These are phyloP conservation scores for Euplexia lucipara DNA, from an alignment of 2,888 invertebrate genomes.

Conservation along the genomic window DNA sequence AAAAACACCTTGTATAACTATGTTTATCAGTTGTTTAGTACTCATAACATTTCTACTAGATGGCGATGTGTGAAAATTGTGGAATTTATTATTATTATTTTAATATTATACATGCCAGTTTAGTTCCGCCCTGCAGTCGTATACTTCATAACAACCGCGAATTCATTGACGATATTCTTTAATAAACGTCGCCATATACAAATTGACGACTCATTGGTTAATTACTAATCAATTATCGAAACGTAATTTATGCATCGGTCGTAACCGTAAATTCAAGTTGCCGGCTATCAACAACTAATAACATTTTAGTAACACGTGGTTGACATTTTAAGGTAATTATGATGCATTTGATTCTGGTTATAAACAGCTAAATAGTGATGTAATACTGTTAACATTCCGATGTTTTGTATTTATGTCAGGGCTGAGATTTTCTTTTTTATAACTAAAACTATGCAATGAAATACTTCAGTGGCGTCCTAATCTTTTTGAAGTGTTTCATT, in stretches of 20 bases:
- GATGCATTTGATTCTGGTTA: constrained; percentile 31
- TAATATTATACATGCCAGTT: no score
- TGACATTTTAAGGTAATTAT: constrained; percentile 38
- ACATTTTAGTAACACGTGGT: constrained; percentile 37
- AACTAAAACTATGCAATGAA: no score
- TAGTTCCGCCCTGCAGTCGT: background rate
- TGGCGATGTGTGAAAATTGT: no score
- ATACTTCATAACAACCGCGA: background rate
- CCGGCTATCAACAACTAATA: constrained; percentile 10
- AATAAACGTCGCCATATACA: constrained; percentile 14
- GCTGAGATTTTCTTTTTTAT: constrained; percentile 1
- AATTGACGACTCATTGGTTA: constrained; percentile 35
- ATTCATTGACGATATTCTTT: background rate
- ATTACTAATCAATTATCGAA: constrained; percentile 32
- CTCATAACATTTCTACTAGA: no score
- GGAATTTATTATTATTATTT: no score
- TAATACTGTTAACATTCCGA: constrained; percentile 15
- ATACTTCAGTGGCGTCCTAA: no score
- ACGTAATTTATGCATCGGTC: constrained; percentile 32
- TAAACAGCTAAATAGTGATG: constrained; percentile 20
- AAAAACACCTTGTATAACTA: no score
- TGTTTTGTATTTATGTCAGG: constrained; percentile 3
- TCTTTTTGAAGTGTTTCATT: no score
- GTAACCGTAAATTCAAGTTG: constrained; percentile 18
- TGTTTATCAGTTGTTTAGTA: no score